Base-by-base conservation (phyloP, 1,140 invertebrate species). In the Pomacea maculata region DNA sequence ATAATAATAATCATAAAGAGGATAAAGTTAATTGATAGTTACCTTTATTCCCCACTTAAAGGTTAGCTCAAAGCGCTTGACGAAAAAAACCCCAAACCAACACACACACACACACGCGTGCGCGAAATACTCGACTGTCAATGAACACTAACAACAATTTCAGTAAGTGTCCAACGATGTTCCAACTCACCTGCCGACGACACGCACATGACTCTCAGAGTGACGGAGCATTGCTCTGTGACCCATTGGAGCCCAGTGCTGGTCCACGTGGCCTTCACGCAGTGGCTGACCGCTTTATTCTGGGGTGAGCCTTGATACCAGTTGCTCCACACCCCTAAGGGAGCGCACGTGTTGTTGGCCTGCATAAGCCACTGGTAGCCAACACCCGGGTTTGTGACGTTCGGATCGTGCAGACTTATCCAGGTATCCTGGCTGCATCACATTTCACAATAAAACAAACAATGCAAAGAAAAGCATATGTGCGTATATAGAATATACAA, bases 351-450 rank as follows among this genome's bases (percentile, higher is more conserved):
- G 52, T 52, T 12, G 29, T 34, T 52, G 17, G 19, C 12, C 12
- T 3, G 9, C 45, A 54, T 52, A 6, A 55, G 52, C 73, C 73
- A 74, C 15, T 74, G 73, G 73, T 74, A 74, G 9, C 73, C 73
- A 9, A 25, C 52, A 15, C 73, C 73, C 4, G 34, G 45, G 19
- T 52, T 74, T 34, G 45, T 19, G 5, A 15, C 21, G 25, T 57
- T 52, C 57, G 73, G 73, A 19, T 74, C 73, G 25, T 74, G 25
- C 73, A 74, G 52, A 19, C 73, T 74, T 52, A 52, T 74, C 73
- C 73, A 74, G 12, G 52, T 52, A 6, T 74, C 45, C 11, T 57
- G 52, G 10, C 19, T 74, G 73, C 73, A 55, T 9, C 19, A 4
- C n/a, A 34, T 21, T 12, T 17, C 17, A 17, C 2, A 72, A 17